phyloP scores from a whole-genome alignment of 2,888 invertebrate species.

The Baronia brevicornis region DNA sequence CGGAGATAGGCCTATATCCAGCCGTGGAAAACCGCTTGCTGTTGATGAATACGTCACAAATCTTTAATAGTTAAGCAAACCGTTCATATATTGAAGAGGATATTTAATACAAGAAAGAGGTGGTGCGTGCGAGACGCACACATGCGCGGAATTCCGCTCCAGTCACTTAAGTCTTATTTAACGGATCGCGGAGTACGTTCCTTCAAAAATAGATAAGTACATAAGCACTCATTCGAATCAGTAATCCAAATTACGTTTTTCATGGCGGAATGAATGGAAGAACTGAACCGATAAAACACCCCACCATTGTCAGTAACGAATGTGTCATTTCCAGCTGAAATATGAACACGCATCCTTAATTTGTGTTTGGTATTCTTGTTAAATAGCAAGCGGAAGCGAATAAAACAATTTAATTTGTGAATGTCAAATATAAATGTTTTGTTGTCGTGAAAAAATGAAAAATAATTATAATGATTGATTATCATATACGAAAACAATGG shows the following conservation, averaged over 20 bases:
- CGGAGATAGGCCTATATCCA: too few relatives aligned
- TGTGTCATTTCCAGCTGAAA: constrained; percentile 62
- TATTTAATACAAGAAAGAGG: constrained; percentile 33
- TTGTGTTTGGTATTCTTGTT: constrained; percentile 8
- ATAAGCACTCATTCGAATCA: constrained; percentile 56
- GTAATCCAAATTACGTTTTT: constrained; percentile 69
- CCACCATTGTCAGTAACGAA: constrained; percentile 58
- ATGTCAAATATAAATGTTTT: too few relatives aligned
- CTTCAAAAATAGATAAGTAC: constrained; percentile 44
- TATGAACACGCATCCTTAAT: constrained; percentile 28
- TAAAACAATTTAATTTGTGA: constrained; percentile 9
- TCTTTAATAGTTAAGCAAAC: too few relatives aligned
- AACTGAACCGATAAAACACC: constrained; percentile 64
- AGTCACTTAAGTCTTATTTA: constrained; percentile 63
- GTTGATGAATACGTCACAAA: too few relatives aligned
- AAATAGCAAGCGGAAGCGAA: constrained; percentile 5
- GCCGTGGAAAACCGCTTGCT: too few relatives aligned
- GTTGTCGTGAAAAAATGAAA: too few relatives aligned
- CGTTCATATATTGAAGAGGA: constrained; percentile 11
- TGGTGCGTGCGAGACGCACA: constrained; percentile 55
- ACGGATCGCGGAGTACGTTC: constrained; percentile 60
- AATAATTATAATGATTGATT: too few relatives aligned
- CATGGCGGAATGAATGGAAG: constrained; percentile 61
- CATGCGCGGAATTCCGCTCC: constrained; percentile 63
- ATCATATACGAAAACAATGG: too few relatives aligned